phyloP scores from a whole-genome alignment of 2,888 invertebrate species.

The Xylota segnis region DNA sequence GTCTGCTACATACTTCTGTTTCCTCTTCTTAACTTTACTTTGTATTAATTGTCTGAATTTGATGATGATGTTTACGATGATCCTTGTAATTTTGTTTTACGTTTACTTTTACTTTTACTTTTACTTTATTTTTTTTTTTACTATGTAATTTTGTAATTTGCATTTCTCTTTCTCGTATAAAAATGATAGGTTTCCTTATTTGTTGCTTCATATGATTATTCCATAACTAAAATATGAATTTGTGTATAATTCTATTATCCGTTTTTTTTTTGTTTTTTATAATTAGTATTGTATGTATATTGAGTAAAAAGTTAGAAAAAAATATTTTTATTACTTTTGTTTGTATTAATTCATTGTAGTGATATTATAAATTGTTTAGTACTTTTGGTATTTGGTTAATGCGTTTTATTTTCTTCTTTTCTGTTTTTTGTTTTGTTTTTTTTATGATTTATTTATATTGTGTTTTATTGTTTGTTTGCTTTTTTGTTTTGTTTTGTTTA shows the following conservation, averaged over 20 bases:
- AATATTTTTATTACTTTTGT: conserved; percentile 73
- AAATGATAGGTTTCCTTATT: conserved; percentile 76
- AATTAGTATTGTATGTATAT: conserved; percentile 76
- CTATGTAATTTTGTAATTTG: conserved; percentile 61
- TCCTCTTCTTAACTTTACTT: conserved; percentile 73
- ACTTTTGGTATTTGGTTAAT: conserved; percentile 77
- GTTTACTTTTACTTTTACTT: conserved; percentile 12
- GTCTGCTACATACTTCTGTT: conserved; percentile 72
- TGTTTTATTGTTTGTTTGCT: conserved; percentile 48
- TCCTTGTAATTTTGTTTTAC: conserved; percentile 71
- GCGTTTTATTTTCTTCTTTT: conserved; percentile 53
- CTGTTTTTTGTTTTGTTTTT: conserved; percentile 21
- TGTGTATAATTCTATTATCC: conserved; percentile 72
- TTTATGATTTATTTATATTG: conserved; percentile 31
- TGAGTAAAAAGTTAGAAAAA: conserved; percentile 77
- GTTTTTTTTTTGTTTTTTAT: conserved; percentile 48
- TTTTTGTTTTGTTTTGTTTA: conserved; percentile 38
- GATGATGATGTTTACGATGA: conserved; percentile 76
- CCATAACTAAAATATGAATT: conserved; percentile 76
- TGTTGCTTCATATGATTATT: conserved; percentile 73
- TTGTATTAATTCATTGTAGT: conserved; percentile 75
- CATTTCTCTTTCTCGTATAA: conserved; percentile 75
- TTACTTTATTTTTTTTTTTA: conserved; percentile 39
- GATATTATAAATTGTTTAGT: conserved; percentile 76
- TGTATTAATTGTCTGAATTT: conserved; percentile 76